Conservation (phyloP, 1,140 invertebrate species). For the Trachelipus rathkii region DNA sequence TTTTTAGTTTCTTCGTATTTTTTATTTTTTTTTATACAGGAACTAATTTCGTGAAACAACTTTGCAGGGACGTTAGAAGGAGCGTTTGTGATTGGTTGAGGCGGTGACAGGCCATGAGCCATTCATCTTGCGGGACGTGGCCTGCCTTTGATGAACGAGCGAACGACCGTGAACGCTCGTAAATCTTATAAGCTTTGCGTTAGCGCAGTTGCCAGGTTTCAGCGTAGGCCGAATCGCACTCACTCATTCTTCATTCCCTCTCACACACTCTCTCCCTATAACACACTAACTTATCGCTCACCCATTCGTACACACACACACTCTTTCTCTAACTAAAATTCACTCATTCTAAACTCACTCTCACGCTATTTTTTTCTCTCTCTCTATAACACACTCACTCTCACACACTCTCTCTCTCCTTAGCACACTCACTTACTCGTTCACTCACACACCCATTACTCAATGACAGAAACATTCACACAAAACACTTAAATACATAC, state of each 20-base stretch:
- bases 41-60: constrained; percentile 11
- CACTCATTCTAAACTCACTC: background rate
- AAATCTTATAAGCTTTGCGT: constrained; percentile 23
- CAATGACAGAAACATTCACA: too few relatives aligned
- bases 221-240: background rate
- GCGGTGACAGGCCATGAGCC: constrained; percentile 23
- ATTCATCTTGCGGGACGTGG: constrained; percentile 34
- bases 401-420: background rate
- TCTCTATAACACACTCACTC: background rate
- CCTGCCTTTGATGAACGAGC: constrained; percentile 33
- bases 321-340: too few relatives aligned
- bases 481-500: too few relatives aligned
- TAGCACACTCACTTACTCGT: too few relatives aligned
- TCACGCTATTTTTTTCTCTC: background rate
- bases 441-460: too few relatives aligned
- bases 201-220: constrained; percentile 1
- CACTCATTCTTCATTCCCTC: background rate
- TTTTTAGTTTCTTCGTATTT: too few relatives aligned
- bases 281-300: too few relatives aligned
- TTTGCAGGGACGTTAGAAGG: constrained; percentile 18
- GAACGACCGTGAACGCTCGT: constrained; percentile 28
- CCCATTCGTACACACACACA: too few relatives aligned
- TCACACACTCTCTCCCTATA: background rate
- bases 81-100: constrained; percentile 21
- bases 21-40: background rate